Percentiles rank a stretch among this genome's conserved stretches.
Conservation (phyloP, 2,113 vertebrate species). For the Oxyura jamaicensis region DNA sequence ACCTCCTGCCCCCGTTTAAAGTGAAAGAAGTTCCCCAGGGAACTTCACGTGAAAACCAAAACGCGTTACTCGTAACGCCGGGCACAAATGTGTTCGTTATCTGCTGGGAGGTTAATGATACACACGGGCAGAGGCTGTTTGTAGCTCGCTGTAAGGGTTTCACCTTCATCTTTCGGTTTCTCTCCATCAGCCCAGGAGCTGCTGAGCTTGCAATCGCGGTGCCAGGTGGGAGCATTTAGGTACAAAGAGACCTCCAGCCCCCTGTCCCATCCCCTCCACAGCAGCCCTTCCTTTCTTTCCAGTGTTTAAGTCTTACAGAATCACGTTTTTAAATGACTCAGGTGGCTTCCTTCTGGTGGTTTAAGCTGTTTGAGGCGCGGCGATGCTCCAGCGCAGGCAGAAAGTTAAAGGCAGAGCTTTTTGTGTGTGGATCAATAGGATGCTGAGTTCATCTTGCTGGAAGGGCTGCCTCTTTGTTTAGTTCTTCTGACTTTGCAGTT, state of each 20-base stretch:
- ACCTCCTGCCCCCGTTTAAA: neutral
- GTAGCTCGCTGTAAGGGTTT: accelerated
- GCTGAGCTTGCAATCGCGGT: neutral
- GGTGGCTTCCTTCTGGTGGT: neutral
- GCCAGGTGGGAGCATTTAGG: neutral
- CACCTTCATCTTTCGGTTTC: neutral
- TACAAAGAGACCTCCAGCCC: neutral
- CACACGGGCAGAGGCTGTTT: accelerated
- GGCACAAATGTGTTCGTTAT: accelerated
- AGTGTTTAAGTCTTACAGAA: neutral
- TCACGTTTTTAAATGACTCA: accelerated
- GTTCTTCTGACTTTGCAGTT: accelerated
- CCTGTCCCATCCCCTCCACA: accelerated
- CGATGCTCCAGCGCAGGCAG: neutral
- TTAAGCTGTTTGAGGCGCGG: neutral
- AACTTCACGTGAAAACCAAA: accelerated
- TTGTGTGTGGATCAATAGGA: accelerated
- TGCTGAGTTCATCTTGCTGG: accelerated
- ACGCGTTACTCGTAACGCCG: accelerated
- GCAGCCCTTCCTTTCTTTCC: accelerated
- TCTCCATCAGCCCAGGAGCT: neutral
- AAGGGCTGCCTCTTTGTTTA: accelerated
- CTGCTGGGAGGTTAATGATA: accelerated
- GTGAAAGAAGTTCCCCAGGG: neutral
- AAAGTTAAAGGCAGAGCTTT: neutral